Evolutionary conservation across 1,140 invertebrate species (phyloP).

Genomic region (Dermatophagoides farinae): DNA sequence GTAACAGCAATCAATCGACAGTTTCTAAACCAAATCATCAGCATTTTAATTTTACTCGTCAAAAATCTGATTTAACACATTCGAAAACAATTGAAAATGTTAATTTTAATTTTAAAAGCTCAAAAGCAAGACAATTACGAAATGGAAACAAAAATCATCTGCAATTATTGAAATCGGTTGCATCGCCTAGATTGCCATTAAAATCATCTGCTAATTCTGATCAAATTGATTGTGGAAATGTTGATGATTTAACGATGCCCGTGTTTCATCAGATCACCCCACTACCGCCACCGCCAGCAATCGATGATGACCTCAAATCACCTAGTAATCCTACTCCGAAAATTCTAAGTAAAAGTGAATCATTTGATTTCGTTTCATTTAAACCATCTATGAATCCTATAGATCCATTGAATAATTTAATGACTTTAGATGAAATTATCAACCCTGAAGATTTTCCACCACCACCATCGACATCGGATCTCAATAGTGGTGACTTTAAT

Average conservation of each 20-base stretch:
- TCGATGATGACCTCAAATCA: slow-evolving; percentile 13
- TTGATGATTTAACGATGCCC: no score
- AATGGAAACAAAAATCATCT: slow-evolving; percentile 7
- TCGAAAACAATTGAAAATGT: slow-evolving; percentile 17
- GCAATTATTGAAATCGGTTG: slow-evolving; percentile 14
- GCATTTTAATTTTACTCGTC: slow-evolving; percentile 18
- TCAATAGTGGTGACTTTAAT: background rate
- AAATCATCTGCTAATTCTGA: slow-evolving; percentile 11
- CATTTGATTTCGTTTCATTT: slow-evolving; percentile 18
- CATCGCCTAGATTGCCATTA: slow-evolving; percentile 16
- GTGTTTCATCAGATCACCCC: background rate
- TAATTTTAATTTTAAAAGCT: slow-evolving; percentile 15
- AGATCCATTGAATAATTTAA: background rate
- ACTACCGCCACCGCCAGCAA: slow-evolving; percentile 7
- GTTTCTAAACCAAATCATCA: slow-evolving; percentile 14
- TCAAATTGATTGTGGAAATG: background rate
- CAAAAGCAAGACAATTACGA: slow-evolving; percentile 15
- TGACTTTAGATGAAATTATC: background rate
- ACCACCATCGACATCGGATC: background rate
- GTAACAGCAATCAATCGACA: slow-evolving; percentile 9
- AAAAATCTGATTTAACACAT: slow-evolving; percentile 28
- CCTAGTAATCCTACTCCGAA: background rate
- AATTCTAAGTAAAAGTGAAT: slow-evolving; percentile 17
- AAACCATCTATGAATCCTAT: background rate
- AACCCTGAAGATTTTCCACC: slow-evolving; percentile 11